Evolutionary conservation across 2,888 invertebrate genomes (phyloP).

Genomic region (Anoplius nigerrimus): DNA sequence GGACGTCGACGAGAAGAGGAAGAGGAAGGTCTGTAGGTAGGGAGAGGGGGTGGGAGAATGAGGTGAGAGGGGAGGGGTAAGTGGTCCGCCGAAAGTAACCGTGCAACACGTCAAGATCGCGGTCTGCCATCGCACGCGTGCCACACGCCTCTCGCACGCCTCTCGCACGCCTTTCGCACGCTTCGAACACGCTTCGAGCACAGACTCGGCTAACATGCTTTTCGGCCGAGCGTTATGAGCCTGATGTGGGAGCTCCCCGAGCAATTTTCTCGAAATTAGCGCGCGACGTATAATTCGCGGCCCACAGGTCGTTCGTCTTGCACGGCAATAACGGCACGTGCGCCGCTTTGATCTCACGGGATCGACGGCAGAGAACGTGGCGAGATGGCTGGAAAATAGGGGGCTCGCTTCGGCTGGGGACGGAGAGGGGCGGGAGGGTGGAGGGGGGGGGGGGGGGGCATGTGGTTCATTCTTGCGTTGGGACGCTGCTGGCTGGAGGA

Average conservation of each 20-base stretch:
- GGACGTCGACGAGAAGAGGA: not conserved
- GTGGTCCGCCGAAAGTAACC: constrained; percentile 2
- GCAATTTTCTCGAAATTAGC: constrained; percentile 42
- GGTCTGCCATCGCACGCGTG: not conserved
- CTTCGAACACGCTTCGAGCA: too few relatives aligned
- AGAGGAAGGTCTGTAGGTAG: too few relatives aligned
- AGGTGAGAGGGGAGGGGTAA: too few relatives aligned
- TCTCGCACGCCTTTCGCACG: too few relatives aligned
- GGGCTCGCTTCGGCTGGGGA: too few relatives aligned
- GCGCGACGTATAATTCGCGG: constrained; percentile 28
- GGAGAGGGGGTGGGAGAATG: too few relatives aligned
- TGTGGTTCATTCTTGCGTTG: too few relatives aligned
- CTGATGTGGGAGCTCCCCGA: constrained; percentile 1
- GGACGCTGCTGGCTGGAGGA: too few relatives aligned
- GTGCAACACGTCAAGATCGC: constrained; percentile 11
- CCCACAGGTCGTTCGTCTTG: constrained; percentile 25
- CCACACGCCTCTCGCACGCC: not conserved
- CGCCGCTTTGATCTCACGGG: constrained; percentile 29
- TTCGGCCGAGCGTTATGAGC: not conserved
- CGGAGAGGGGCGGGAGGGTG: not conserved
- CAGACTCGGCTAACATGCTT: not conserved
- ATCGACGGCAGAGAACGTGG: constrained; percentile 14
- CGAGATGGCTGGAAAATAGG: not conserved
- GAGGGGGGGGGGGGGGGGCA: too few relatives aligned
- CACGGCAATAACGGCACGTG: constrained; percentile 15